These are phyloP conservation scores for Electrophaes corylata DNA, from an alignment of 2,888 invertebrate genomes.

Conservation along the genomic window DNA sequence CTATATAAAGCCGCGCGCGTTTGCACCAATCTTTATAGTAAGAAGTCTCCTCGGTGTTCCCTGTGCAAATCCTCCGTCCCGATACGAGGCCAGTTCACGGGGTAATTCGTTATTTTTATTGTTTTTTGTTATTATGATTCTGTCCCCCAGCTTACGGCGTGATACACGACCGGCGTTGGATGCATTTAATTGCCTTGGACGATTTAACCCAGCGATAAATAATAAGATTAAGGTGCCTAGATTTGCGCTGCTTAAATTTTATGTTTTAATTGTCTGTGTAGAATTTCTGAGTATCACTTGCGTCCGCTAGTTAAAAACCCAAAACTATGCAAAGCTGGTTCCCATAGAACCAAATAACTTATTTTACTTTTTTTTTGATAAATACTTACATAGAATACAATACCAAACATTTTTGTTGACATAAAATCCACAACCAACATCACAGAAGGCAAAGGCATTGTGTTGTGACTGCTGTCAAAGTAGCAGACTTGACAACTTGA, in stretches of 20 bases:
- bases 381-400: too few species aligned
- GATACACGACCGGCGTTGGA: conserved; percentile 77
- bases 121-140: conserved; percentile 84
- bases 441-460: too few species aligned
- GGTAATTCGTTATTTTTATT: conserved; percentile 84
- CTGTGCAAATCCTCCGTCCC: conserved; percentile 57
- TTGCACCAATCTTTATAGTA: too few species aligned
- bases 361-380: too few species aligned
- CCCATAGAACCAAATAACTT: too few species aligned
- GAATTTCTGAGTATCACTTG: conserved; percentile 6
- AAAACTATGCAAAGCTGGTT: too few species aligned
- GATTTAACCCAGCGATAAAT: conserved; percentile 74
- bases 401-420: too few species aligned
- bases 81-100: conserved; percentile 75
- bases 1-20: too few species aligned
- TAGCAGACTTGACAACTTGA: too few species aligned
- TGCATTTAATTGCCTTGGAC: conserved; percentile 81
- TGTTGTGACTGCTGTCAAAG: too few species aligned
- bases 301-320: too few species aligned
- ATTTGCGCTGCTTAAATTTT: conserved; percentile 29
- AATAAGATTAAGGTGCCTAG: conserved; percentile 79
- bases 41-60: conserved; percentile 47
- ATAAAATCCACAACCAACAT: too few species aligned
- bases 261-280: conserved; percentile 27
- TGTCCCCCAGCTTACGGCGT: conserved; percentile 79